Evolutionary conservation across 2,888 invertebrate species (phyloP).

Genomic region (Sarcophaga caerulescens): DNA sequence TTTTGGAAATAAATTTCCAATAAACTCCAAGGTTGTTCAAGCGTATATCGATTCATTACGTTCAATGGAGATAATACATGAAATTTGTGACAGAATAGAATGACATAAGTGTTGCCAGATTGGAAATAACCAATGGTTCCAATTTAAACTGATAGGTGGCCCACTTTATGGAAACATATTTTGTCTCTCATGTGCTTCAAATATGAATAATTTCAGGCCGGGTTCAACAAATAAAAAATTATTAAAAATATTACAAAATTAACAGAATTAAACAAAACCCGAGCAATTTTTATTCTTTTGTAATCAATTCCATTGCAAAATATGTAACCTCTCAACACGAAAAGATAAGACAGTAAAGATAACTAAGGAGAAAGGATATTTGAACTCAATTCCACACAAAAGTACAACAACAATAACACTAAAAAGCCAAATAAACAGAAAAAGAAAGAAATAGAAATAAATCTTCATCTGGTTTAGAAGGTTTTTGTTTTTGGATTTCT

Average conservation of each 20-base stretch:
- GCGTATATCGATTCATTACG: too few species aligned
- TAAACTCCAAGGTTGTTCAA: too few species aligned
- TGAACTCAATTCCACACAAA: constrained; percentile 14
- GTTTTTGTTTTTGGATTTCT: constrained; percentile 40
- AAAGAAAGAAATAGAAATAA: constrained; percentile 23
- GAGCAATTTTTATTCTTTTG: constrained; percentile 15
- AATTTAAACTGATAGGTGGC: too few species aligned
- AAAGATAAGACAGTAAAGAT: neutral
- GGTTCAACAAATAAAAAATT: neutral
- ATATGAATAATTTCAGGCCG: too few species aligned
- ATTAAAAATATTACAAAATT: neutral
- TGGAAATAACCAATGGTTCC: fast-evolving
- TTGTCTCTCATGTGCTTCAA: too few species aligned
- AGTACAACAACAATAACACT: neutral
- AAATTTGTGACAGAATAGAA: too few species aligned
- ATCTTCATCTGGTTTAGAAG: constrained; percentile 47
- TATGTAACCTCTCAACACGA: neutral
- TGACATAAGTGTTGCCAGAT: too few species aligned
- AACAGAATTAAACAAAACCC: neutral
- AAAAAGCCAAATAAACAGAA: neutral
- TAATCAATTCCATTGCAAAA: constrained; percentile 20
- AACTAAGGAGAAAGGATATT: constrained; percentile 3
- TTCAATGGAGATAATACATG: too few species aligned
- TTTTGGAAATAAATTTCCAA: too few species aligned
- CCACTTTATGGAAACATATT: too few species aligned